Percentiles rank a stretch among this genome's conserved stretches.
Evolutionary conservation across 1,140 invertebrate genomes (phyloP).

Genomic region (Drosophila melanica): DNA sequence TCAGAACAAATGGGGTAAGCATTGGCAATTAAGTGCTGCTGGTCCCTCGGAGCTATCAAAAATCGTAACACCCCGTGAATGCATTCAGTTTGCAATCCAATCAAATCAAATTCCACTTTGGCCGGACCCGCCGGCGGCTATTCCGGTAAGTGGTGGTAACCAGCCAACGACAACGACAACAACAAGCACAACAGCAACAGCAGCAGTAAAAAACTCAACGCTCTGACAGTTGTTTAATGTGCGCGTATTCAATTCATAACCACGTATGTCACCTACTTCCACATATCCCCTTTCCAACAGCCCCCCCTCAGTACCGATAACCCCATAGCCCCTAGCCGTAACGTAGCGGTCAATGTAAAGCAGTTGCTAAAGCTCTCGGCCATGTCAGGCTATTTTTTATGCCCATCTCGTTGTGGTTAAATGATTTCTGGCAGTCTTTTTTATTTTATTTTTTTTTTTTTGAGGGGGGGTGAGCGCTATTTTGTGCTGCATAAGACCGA

Average conservation of each 20-base stretch:
- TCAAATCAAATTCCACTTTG: slow-evolving; percentile 76
- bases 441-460: slow-evolving; percentile 2
- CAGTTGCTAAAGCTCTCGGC: slow-evolving; percentile 32
- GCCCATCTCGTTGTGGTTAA: slow-evolving; percentile 64
- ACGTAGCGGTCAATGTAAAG: slow-evolving; percentile 26
- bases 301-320: neutral
- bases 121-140: slow-evolving; percentile 9
- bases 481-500: neutral
- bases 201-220: slow-evolving; percentile 23
- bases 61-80: slow-evolving; percentile 52
- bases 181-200: neutral
- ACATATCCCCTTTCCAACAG: neutral
- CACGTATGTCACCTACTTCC: slow-evolving; percentile 40
- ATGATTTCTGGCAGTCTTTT: slow-evolving; percentile 56
- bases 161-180: slow-evolving; percentile 12
- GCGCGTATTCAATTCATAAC: slow-evolving; percentile 76
- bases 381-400: slow-evolving; percentile 46
- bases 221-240: slow-evolving; percentile 68
- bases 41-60: slow-evolving; percentile 39
- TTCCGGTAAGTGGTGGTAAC: slow-evolving; percentile 21
- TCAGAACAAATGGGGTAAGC: slow-evolving; percentile 43
- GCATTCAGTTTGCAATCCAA: slow-evolving; percentile 65
- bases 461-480: neutral
- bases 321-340: neutral
- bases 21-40: slow-evolving; percentile 67